Conservation (phyloP, 35 echinoderm and acorn worm genomes). For the Lytechinus variegatus region DNA sequence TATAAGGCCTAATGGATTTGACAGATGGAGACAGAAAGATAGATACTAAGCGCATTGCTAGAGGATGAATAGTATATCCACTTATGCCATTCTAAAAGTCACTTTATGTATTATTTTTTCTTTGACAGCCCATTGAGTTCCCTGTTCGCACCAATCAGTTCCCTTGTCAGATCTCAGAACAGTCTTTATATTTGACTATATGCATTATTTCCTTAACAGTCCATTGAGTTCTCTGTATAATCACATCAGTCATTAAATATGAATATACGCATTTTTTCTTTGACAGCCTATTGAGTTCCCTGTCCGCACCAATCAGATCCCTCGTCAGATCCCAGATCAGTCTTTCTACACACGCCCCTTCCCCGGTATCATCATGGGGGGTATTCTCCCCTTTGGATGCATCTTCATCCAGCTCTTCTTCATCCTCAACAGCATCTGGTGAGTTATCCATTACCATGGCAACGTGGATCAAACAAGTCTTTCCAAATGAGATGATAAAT, state of each 20-base stretch:
- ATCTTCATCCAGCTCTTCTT: slow-evolving; percentile 99
- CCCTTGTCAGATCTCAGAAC: slow-evolving; percentile 95
- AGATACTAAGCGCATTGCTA: too few relatives aligned
- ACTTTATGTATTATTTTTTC: neutral
- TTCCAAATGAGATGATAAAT: too few relatives aligned
- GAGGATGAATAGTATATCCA: too few relatives aligned
- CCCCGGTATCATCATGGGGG: slow-evolving; percentile 97
- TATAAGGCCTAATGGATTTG: too few relatives aligned
- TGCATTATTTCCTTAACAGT: too few relatives aligned
- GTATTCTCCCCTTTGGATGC: slow-evolving; percentile 95
- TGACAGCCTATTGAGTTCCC: too few relatives aligned
- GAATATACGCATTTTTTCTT: too few relatives aligned
- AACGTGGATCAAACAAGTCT: neutral
- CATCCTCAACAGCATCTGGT: slow-evolving; percentile 99
- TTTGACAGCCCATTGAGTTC: slow-evolving; percentile 89
- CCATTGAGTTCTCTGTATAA: too few relatives aligned
- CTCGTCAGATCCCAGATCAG: slow-evolving; percentile 97
- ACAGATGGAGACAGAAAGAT: too few relatives aligned
- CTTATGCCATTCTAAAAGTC: neutral
- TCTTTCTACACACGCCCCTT: slow-evolving; percentile 96
- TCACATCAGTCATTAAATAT: too few relatives aligned
- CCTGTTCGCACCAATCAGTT: slow-evolving; percentile 99
- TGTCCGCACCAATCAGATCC: slow-evolving; percentile 99
- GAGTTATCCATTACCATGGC: slow-evolving; percentile 25
- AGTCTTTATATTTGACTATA: slow-evolving; percentile 75